These are phyloP conservation scores for Alsophila aescularia DNA, from an alignment of 2,888 invertebrate species.

Conservation along the genomic window DNA sequence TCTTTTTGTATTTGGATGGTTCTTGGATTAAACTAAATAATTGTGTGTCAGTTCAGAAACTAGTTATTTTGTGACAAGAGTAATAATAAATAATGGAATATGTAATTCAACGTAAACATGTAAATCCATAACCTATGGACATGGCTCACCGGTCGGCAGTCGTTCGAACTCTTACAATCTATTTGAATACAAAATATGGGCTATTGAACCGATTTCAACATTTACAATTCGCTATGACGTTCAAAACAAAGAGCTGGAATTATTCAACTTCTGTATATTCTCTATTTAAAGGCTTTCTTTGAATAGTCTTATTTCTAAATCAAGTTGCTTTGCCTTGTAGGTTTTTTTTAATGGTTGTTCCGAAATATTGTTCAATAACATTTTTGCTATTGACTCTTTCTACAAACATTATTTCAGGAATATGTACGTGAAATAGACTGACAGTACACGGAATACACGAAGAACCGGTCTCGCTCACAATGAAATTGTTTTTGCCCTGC, in stretches of 20 bases:
- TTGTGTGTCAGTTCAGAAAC: neutral
- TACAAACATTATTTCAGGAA: neutral
- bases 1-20: constrained; percentile 33
- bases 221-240: constrained; percentile 48
- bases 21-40: constrained; percentile 2
- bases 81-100: constrained; percentile 1
- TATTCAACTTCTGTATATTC: too few relatives aligned
- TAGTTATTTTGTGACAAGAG: neutral
- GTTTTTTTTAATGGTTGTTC: too few relatives aligned
- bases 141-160: constrained; percentile 32
- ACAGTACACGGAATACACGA: constrained; percentile 42
- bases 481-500: constrained; percentile 71
- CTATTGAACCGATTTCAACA: constrained; percentile 52
- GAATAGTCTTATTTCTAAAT: too few relatives aligned
- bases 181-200: constrained; percentile 55
- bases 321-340: too few relatives aligned
- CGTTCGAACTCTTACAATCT: constrained; percentile 34
- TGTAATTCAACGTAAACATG: constrained; percentile 20
- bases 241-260: constrained; percentile 42
- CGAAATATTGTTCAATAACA: too few relatives aligned
- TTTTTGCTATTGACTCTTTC: too few relatives aligned
- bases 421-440: neutral
- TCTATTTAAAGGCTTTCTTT: too few relatives aligned
- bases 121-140: constrained; percentile 34
- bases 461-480: constrained; percentile 64